These are phyloP conservation scores for Synanthedon myopaeformis DNA, from an alignment of 2,888 invertebrate species.

Conservation along the genomic window DNA sequence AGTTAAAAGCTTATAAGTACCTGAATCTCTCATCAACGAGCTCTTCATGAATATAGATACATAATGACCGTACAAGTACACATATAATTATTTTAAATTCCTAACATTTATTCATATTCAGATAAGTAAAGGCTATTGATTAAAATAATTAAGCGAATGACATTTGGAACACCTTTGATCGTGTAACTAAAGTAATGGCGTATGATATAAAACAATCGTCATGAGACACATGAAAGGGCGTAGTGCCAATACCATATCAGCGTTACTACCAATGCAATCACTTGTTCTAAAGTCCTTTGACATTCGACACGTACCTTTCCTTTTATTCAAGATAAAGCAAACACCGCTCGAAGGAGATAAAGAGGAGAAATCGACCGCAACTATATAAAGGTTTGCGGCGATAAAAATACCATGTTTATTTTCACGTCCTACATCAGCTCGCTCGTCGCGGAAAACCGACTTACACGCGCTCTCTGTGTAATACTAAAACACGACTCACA, in stretches of 20 bases:
- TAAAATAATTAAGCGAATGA: too few relatives aligned
- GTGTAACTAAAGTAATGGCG: constrained; percentile 5
- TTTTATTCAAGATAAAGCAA: constrained; percentile 66
- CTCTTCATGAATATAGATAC: too few relatives aligned
- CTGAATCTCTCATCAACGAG: too few relatives aligned
- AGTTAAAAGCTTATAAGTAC: too few relatives aligned
- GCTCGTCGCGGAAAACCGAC: constrained; percentile 35
- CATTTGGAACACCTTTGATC: too few relatives aligned
- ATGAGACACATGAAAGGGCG: neutral
- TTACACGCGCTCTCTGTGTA: constrained; percentile 21
- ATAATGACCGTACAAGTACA: too few relatives aligned
- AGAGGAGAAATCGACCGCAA: constrained; percentile 68
- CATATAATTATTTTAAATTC: too few relatives aligned
- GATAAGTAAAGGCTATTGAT: too few relatives aligned
- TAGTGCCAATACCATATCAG: neutral
- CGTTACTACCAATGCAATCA: constrained; percentile 16
- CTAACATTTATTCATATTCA: too few relatives aligned
- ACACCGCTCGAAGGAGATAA: constrained; percentile 63
- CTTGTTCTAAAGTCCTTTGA: constrained; percentile 36
- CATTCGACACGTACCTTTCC: constrained; percentile 43
- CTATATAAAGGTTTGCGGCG: constrained; percentile 68
- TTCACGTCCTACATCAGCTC: constrained; percentile 66
- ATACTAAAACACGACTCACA: constrained; percentile 32
- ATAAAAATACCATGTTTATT: constrained; percentile 71
- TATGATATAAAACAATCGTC: constrained; percentile 12